Evolutionary conservation across 2,797 vertebrate genomes (phyloP).

Genomic region (Karalla daura): DNA sequence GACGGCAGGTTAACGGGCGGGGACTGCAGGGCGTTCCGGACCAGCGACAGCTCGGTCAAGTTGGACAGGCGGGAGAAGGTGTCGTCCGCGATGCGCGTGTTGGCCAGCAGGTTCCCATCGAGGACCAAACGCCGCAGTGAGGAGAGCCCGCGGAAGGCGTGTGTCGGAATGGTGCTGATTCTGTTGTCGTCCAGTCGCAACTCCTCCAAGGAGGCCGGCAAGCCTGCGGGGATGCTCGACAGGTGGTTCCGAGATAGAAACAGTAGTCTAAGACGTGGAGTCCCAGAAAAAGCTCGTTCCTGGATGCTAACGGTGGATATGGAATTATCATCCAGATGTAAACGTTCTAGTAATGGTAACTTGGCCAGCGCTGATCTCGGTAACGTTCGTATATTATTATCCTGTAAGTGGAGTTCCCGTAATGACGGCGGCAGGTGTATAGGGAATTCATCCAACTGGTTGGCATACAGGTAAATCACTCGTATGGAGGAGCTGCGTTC

Average conservation of each 20-base stretch:
- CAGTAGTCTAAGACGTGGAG: constrained; percentile 86
- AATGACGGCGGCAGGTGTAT: constrained; percentile 90
- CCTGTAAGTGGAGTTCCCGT: constrained; percentile 95
- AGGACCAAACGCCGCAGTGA: constrained; percentile 91
- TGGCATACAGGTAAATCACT: constrained; percentile 95
- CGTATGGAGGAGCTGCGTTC: constrained; percentile 85
- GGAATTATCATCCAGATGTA: constrained; percentile 97
- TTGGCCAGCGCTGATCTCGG: constrained; percentile 89
- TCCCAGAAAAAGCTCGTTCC: constrained; percentile 94
- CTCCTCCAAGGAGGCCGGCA: constrained; percentile 93
- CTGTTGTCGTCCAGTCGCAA: constrained; percentile 94
- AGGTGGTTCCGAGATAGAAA: constrained; percentile 96
- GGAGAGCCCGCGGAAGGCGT: constrained; percentile 92
- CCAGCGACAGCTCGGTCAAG: constrained; percentile 93
- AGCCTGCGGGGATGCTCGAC: constrained; percentile 92
- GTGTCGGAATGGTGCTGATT: constrained; percentile 93
- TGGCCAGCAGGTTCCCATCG: constrained; percentile 95
- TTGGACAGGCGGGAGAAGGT: constrained; percentile 90
- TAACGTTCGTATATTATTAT: constrained; percentile 94
- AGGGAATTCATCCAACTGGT: constrained; percentile 93
- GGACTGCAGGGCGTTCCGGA: constrained; percentile 91
- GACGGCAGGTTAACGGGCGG: constrained; percentile 91
- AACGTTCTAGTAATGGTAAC: constrained; percentile 91
- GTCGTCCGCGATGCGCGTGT: constrained; percentile 95
- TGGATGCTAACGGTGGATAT: constrained; percentile 97